Percentiles rank a stretch among this genome's conserved stretches.
These are phyloP conservation scores for Drosophila virilis DNA, from an alignment of 1,140 invertebrate species.

Conservation along the genomic window DNA sequence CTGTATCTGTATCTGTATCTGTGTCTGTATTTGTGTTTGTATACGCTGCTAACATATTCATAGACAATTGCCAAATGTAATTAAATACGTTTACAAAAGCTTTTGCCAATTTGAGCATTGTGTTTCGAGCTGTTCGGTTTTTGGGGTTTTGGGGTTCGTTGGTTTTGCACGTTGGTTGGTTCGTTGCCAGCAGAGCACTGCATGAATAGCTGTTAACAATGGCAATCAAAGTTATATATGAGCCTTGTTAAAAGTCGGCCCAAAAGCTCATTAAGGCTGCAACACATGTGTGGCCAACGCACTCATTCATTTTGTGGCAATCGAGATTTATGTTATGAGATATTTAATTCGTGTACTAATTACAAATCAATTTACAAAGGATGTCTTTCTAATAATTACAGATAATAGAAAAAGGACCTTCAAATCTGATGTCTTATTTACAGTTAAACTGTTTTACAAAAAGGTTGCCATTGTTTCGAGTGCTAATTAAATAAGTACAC, in stretches of 20 bases:
- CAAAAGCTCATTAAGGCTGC: conserved; percentile 43
- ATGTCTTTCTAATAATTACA: background rate
- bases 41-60: conserved; percentile 81
- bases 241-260: conserved; percentile 42
- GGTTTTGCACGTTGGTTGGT: conserved; percentile 29
- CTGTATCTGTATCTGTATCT: conserved; percentile 23
- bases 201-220: conserved; percentile 37
- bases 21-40: conserved; percentile 62
- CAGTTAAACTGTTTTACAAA: too few species aligned
- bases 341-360: background rate
- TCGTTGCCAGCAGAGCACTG: conserved; percentile 8
- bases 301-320: conserved; percentile 15
- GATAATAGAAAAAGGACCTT: background rate
- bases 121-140: conserved; percentile 34
- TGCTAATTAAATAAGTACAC: too few species aligned
- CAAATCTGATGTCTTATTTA: too few species aligned
- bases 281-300: conserved; percentile 26
- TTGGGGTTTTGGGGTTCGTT: conserved; percentile 15
- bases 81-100: conserved; percentile 81
- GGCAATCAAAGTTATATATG: conserved; percentile 57
- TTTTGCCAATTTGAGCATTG: conserved; percentile 25
- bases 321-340: conserved; percentile 11
- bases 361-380: background rate
- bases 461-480: too few species aligned
- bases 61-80: conserved; percentile 83